Percentiles rank a stretch among this genome's conserved stretches.
Conservation (phyloP, 2,113 vertebrate species). For the Mormyrus lacerda region DNA sequence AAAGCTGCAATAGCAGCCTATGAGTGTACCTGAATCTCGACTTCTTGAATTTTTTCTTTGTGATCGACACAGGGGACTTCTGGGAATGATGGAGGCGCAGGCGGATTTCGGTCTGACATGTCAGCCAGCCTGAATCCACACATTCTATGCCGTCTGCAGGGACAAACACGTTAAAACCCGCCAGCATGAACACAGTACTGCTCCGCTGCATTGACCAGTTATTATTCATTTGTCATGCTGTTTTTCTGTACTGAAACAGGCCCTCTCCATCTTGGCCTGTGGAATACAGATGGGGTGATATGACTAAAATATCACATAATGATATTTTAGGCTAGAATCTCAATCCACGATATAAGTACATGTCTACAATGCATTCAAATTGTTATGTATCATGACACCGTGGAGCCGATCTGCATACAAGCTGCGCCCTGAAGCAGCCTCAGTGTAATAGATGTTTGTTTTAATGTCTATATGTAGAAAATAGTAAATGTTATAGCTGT, state of each 20-base stretch:
- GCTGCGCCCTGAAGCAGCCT: not conserved
- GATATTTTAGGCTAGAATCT: not conserved
- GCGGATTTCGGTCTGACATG: slow-evolving; percentile 92
- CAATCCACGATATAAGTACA: not conserved
- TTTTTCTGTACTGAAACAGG: not conserved
- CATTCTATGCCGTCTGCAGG: slow-evolving; percentile 71
- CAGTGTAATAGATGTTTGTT: not conserved
- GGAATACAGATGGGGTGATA: not conserved
- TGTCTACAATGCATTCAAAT: not conserved
- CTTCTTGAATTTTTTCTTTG: slow-evolving; percentile 95
- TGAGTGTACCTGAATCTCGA: slow-evolving; percentile 87
- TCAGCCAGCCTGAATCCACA: slow-evolving; percentile 91
- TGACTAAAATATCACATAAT: not conserved
- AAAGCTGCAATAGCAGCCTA: not conserved
- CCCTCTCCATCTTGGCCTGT: not conserved
- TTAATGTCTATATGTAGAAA: not conserved
- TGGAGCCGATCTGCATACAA: not conserved
- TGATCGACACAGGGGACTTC: slow-evolving; percentile 81
- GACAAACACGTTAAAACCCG: slow-evolving; percentile 5
- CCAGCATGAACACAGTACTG: not conserved
- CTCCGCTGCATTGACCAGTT: not conserved
- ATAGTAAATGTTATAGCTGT: not conserved
- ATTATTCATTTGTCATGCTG: not conserved
- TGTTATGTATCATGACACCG: not conserved
- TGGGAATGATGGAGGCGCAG: slow-evolving; percentile 88